phyloP scores from a whole-genome alignment of 2,113 vertebrate genomes.

The Xenopus borealis region DNA sequence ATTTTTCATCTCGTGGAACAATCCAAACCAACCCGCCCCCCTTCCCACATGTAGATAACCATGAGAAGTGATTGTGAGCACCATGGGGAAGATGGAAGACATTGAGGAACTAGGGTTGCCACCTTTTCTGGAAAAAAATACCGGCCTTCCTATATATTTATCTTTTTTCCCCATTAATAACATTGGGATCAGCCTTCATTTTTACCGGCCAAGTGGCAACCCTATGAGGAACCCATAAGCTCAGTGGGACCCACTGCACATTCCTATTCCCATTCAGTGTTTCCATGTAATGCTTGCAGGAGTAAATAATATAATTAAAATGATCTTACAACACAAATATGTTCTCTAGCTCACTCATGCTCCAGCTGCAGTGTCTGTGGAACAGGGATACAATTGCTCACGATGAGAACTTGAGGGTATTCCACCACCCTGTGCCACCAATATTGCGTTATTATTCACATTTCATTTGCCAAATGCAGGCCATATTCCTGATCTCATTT shows the following conservation, averaged over 20 bases:
- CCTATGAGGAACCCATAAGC: neutral
- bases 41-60: neutral
- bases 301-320: slow-evolving; percentile 6
- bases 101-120: too few relatives aligned
- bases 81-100: neutral
- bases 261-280: neutral
- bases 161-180: too few relatives aligned
- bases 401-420: slow-evolving; percentile 10
- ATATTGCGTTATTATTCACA: too few relatives aligned
- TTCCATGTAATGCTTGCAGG: slow-evolving; percentile 4
- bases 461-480: too few relatives aligned
- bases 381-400: slow-evolving; percentile 26
- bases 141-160: too few relatives aligned
- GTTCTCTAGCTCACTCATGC: neutral
- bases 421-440: too few relatives aligned
- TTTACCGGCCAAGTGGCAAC: too few relatives aligned
- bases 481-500: too few relatives aligned
- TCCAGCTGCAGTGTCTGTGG: slow-evolving; percentile 14
- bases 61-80: neutral
- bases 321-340: slow-evolving; percentile 36
- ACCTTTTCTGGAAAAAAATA: too few relatives aligned
- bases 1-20: too few relatives aligned
- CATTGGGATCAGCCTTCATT: too few relatives aligned
- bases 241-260: neutral
- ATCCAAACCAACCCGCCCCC: too few relatives aligned